Evolutionary conservation across 1,140 invertebrate genomes (phyloP), one percentile per base, ranked within the genome.

Genomic region (Sesamia nonagrioides): DNA sequence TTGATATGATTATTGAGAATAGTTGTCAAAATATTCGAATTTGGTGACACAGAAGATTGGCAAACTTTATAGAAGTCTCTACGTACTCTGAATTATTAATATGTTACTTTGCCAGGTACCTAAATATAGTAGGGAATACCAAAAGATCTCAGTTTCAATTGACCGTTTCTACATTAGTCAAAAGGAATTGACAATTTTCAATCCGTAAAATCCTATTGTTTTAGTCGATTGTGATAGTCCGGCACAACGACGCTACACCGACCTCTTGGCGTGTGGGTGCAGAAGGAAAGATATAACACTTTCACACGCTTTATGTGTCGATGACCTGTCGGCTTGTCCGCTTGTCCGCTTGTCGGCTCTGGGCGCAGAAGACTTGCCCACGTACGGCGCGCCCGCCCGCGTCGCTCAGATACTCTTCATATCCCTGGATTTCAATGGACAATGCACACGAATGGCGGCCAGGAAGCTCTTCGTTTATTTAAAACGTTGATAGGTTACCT

Each of bases 291-390:
- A 90, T 88, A 80, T 89, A 92, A 90, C 89, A 92, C 92, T 93
- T 93, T 93, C 92, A 91, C 89, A 88, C 84, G 87, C 81, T 90
- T 90, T 90, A 89, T 92, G 88, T 93, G 92, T 91, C 90, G 90
- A 88, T 92, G 92, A 92, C 90, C 90, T 84, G 83, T 45, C 84
- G 84, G 42, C 45, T 69, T 21, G 69, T 45, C 63, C 37, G 45
- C 63, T 15, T 80, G 83, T 45, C 84, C 84, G 42, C 45, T 68
- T 21, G 69, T 45, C 63, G 52, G 48, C 63, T 15, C 82, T 45
- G 80, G 74, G 79, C 79, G 78, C 85, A 84, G 86, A 88, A 88
- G 88, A 89, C 82, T 82, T 82, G 77, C 89, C 91, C 91, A 91
- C 84, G 78, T 82, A 33, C 61, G 61, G 37, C 45, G 54, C 71